These are phyloP conservation scores for Schlechtendalia chinensis DNA, from an alignment of 1,140 invertebrate species.

Conservation along the genomic window DNA sequence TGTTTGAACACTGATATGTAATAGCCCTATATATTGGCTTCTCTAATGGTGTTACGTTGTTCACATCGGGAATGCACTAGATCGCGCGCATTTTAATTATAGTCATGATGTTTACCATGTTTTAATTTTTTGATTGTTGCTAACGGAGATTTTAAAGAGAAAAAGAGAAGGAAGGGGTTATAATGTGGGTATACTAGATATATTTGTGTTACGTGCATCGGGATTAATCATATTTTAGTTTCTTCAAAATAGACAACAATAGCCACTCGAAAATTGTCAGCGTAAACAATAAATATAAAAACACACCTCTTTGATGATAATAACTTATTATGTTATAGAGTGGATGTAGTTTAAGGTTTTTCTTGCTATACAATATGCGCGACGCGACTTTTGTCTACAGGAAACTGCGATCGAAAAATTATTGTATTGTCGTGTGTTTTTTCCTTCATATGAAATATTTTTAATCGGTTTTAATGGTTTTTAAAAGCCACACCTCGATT, in stretches of 20 bases:
- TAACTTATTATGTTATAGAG: constrained; percentile 26
- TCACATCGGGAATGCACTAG: not conserved
- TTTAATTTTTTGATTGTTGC: constrained; percentile 27
- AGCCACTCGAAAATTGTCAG: constrained; percentile 35
- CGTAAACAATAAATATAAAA: constrained; percentile 41
- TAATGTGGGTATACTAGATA: not conserved
- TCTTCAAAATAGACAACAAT: constrained; percentile 46
- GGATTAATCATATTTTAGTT: constrained; percentile 42
- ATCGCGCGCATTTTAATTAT: not conserved
- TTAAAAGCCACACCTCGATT: constrained; percentile 33
- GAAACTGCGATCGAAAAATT: constrained; percentile 9
- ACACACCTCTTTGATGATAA: constrained; percentile 37
- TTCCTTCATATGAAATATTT: constrained; percentile 2
- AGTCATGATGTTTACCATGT: constrained; percentile 23
- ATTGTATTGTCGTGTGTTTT: not conserved
- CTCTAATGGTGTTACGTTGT: constrained; percentile 33
- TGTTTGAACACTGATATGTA: constrained; percentile 33
- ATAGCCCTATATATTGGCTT: constrained; percentile 35
- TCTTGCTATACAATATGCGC: constrained; percentile 35
- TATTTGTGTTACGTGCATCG: constrained; percentile 23
- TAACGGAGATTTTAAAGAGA: not conserved
- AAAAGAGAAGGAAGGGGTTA: not conserved
- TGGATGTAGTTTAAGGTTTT: constrained; percentile 16
- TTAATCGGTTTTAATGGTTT: too few species aligned
- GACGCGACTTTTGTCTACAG: constrained; percentile 36